phyloP scores from a whole-genome alignment of 2,797 vertebrate species.

The Oceanodroma leucorhoa region DNA sequence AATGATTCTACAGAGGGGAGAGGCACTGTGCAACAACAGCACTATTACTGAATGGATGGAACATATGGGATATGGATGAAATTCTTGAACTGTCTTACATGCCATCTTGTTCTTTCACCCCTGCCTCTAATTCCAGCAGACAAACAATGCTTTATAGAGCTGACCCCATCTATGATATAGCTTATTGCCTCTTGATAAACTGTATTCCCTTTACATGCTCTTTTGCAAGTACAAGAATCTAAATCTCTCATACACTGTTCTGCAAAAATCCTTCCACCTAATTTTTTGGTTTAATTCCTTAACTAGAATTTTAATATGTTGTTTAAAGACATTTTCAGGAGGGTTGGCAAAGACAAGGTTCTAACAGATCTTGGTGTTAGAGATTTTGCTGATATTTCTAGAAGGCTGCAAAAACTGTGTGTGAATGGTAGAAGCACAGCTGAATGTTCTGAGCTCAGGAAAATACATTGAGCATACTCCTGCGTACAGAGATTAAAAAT shows the following conservation, averaged over 20 bases:
- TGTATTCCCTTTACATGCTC: neutral
- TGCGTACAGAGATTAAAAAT: neutral
- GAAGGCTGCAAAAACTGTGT: neutral
- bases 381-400: constrained; percentile 31
- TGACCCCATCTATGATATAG: neutral
- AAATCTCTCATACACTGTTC: neutral
- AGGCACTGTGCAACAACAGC: neutral
- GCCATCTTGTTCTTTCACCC: neutral
- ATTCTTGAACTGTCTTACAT: neutral
- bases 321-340: neutral
- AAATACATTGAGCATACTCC: neutral
- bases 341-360: neutral
- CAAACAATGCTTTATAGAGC: neutral
- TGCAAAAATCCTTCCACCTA: neutral
- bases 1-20: neutral
- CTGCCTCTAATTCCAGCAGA: neutral
- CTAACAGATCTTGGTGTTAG: constrained; percentile 15
- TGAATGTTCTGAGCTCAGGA: neutral
- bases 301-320: neutral
- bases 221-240: neutral
- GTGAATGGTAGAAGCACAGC: neutral
- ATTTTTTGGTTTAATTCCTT: neutral
- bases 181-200: neutral
- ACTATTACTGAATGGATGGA: neutral
- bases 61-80: neutral